Evolutionary conservation across 2,113 vertebrate species (phyloP), one percentile per base, ranked within the genome.

Genomic region (Sula dactylatra): DNA sequence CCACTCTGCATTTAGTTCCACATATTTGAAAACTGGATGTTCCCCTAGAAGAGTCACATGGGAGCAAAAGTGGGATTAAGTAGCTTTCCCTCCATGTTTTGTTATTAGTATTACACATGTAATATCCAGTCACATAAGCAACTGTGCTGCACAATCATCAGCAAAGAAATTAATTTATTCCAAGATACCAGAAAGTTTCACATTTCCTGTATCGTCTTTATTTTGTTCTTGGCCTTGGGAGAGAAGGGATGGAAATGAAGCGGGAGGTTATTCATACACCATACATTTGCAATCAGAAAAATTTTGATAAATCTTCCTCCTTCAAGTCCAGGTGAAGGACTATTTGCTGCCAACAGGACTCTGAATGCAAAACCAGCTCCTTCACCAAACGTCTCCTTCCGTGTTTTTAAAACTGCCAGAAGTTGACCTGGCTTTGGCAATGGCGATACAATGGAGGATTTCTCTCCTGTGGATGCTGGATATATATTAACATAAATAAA

Each of bases 1-100:
- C 95, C 89, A 85, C 65, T 47, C 84, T 70, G 45, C 85, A 71
- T 91, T 95, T 93, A 80, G 84, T 97, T 95, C 95, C 95, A 95
- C 82, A n/a, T 90, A 70, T 70, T 55, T 18, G 2, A 93, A 94
- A 88, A 13, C 22, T 90, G 84, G 70, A 77, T 67, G 8, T 94
- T 96, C 64, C 93, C 66, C 89, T 82, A 0, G 32, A 77, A 91
- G 40, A 67, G n/a, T 67, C 93, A 85, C 84, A 93, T 32, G 87
- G 93, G 87, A 97, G 67, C 71, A 86, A 18, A 91, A 90, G 38
- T 34, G 64, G 74, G 89, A 95, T 95, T 95, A 95, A 97, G 84
- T 32, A 83, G 74, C 78, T 96, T 96, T 96, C 78, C 90, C 74
- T 82, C 78, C 45, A 49, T 86, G 84, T 91, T 94, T 96, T 73